Base-by-base conservation (phyloP, 2,888 invertebrate species). In the Hermaeophaga mercurialis region DNA sequence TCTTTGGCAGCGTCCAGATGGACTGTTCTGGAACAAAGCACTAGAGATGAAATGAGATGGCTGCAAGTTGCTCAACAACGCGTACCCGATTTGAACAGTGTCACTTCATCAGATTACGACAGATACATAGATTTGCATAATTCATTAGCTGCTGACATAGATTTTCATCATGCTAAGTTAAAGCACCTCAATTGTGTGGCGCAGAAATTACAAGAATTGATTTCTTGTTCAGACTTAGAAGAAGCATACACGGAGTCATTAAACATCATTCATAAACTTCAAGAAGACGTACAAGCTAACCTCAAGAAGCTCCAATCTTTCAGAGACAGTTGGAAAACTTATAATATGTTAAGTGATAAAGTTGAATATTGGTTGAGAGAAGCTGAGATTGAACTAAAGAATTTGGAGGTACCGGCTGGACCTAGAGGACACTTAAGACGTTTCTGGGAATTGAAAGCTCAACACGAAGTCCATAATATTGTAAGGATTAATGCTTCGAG, bases 401-500 rank as follows among this genome's bases (percentile, higher is more conserved):
- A 82, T 18, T 84, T 92, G 28, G 80, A 83, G 53, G 79, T 83
- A 54, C 85, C 86, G 1, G 80, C 84, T 8, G 85, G 85, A 59
- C 83, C 84, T 24, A 81, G 80, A 17, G 86, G 87, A 48, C 89
- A 90, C 68, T 85, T 91, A 76, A 84, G 90, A 65, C 86, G 90
- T 66, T 93, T 92, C 79, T 93, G 93, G 92, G 93, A 93, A 78
- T 76, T 93, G 39, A 92, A 91, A 75, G 93, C 92, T 0, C 91
- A 92, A 68, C 90, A 90, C 68, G 92, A 92, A 80, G 85, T 92
- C 17, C 85, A 92, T 73, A 91, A 90, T 65, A 87, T 86, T 63
- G 82, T 91, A 44, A 85, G 87, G 48, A 85, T 85, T 56, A 90
- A 91, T 65, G 86, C 89, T 0, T 85, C 85, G 12, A 80, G 83